Percentiles rank a stretch among this genome's conserved stretches.
Evolutionary conservation across 2,888 invertebrate species (phyloP).

Genomic region (Parnassius orleans): DNA sequence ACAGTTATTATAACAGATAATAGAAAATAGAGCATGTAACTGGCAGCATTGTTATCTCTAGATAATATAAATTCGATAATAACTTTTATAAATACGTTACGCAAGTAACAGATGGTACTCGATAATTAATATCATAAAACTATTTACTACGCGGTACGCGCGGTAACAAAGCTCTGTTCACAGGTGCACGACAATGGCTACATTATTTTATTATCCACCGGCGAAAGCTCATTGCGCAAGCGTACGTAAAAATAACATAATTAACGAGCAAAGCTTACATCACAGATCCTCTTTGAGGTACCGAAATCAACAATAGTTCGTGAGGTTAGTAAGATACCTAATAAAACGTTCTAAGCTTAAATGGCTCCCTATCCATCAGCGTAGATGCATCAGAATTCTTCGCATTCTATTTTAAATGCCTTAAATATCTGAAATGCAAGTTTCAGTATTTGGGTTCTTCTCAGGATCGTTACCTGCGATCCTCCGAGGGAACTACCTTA

Average conservation of each 20-base stretch:
- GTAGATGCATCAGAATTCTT: too few species aligned
- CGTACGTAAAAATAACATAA: slow-evolving; percentile 70
- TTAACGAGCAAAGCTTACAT: slow-evolving; percentile 69
- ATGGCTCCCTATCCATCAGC: too few species aligned
- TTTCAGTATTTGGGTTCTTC: too few species aligned
- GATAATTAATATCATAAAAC: slow-evolving; percentile 53
- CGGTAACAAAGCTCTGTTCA: slow-evolving; percentile 65
- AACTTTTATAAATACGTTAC: slow-evolving; percentile 29
- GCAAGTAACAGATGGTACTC: slow-evolving; percentile 42
- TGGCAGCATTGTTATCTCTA: slow-evolving; percentile 7
- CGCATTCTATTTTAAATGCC: too few species aligned
- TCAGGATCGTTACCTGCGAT: too few species aligned
- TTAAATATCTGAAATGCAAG: too few species aligned
- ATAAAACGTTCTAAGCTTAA: too few species aligned
- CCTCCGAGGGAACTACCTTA: too few species aligned
- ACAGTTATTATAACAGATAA: slow-evolving; percentile 4
- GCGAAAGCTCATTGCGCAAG: slow-evolving; percentile 71
- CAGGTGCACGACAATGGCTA: slow-evolving; percentile 60
- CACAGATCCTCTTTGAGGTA: slow-evolving; percentile 49
- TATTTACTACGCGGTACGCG: slow-evolving; percentile 52
- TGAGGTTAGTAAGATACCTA: slow-evolving; percentile 24
- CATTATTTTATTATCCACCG: slow-evolving; percentile 64
- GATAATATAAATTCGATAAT: slow-evolving; percentile 13
- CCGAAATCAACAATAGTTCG: slow-evolving; percentile 44
- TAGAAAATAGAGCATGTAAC: slow-evolving; percentile 13